These are phyloP conservation scores for Polia nebulosa DNA, from an alignment of 2,888 invertebrate species.

Conservation along the genomic window DNA sequence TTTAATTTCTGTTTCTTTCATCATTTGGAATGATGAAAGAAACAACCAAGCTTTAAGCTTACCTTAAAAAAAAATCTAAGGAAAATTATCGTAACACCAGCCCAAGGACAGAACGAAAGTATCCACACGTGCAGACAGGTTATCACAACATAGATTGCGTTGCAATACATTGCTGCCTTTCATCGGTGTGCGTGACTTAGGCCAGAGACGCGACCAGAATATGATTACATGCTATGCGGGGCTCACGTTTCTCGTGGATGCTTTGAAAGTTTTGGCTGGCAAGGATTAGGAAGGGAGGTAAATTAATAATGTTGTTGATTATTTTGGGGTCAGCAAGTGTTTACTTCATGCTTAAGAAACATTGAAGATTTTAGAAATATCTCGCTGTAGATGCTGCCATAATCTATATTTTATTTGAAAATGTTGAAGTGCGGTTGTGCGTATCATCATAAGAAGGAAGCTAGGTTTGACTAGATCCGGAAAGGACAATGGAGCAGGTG, in stretches of 20 bases:
- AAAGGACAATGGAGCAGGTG: not conserved
- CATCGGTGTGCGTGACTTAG: conserved; percentile 50
- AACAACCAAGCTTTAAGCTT: no score
- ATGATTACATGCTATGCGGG: conserved; percentile 3
- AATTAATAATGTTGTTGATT: conserved; percentile 33
- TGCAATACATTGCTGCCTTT: conserved; percentile 61
- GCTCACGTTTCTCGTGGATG: conserved; percentile 14
- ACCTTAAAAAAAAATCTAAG: conserved; percentile 8
- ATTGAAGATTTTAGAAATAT: not conserved
- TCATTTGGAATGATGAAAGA: no score
- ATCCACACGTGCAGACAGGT: conserved; percentile 38
- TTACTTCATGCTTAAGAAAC: not conserved
- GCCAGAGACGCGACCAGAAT: conserved; percentile 45
- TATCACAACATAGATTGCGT: conserved; percentile 45
- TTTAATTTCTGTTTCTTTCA: no score
- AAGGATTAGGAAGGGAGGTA: conserved; percentile 16
- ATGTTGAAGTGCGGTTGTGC: not conserved
- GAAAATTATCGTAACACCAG: conserved; percentile 30
- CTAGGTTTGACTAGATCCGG: not conserved
- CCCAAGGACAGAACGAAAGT: conserved; percentile 32
- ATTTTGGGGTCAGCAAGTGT: conserved; percentile 4
- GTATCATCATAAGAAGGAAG: no score
- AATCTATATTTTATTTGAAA: no score
- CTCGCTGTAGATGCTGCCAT: no score
- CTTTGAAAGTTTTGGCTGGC: conserved; percentile 8